A percentile compares a stretch with the other conserved stretches of the same genome.
Evolutionary conservation across 2,113 vertebrate species (phyloP).

Genomic region (Microtus pennsylvanicus): DNA sequence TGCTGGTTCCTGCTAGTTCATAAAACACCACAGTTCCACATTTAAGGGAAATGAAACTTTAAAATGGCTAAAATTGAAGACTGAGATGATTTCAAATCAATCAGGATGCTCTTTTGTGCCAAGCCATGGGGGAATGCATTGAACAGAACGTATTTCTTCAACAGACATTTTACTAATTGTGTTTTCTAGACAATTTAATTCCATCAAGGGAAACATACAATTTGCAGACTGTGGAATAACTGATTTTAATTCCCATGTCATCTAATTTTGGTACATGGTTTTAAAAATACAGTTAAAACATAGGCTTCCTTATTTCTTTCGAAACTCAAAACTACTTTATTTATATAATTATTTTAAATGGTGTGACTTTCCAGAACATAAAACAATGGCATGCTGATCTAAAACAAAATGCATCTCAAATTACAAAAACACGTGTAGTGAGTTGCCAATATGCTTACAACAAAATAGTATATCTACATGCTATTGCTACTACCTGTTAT

Average conservation of each 20-base stretch:
- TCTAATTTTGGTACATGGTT: conserved; percentile 16
- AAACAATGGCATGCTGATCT: not conserved
- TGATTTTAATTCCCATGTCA: conserved; percentile 62
- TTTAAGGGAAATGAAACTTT: not conserved
- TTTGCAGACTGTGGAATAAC: conserved; percentile 47
- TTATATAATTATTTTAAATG: conserved; percentile 42
- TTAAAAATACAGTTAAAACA: conserved; percentile 40
- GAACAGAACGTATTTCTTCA: conserved; percentile 50
- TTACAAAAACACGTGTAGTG: not conserved
- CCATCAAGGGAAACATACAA: conserved; percentile 44
- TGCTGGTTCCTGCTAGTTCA: not conserved
- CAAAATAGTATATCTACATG: not conserved
- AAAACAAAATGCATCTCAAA: not conserved
- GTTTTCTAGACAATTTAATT: conserved; percentile 65
- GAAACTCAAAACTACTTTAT: conserved; percentile 21
- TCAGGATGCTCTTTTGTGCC: conserved; percentile 23
- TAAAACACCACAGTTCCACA: not conserved
- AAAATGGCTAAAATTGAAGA: conserved; percentile 32
- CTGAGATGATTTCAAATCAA: conserved; percentile 50
- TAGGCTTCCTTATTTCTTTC: not conserved
- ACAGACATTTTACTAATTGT: conserved; percentile 66
- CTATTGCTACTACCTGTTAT: not conserved
- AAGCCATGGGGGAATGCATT: not conserved
- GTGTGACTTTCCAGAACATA: not conserved
- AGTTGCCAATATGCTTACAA: not conserved